Conservation (phyloP, 2,113 vertebrate genomes). For the Acinonyx jubatus region DNA sequence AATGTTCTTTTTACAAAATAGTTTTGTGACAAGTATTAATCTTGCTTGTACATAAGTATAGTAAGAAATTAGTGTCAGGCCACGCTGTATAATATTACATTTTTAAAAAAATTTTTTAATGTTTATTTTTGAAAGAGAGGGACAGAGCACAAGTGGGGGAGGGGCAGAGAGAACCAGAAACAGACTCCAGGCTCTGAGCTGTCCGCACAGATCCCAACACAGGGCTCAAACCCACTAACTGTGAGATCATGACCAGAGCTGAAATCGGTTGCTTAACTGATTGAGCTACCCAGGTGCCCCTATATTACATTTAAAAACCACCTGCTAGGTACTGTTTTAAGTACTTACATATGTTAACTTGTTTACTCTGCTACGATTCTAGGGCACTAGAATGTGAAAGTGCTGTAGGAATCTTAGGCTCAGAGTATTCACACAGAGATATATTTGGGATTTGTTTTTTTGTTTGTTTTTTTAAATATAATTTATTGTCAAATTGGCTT, state of each 20-base stretch:
- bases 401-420: neutral
- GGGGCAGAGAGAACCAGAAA: no score
- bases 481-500: no score
- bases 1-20: slow-evolving; percentile 32
- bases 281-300: no score
- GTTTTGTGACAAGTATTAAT: slow-evolving; percentile 17
- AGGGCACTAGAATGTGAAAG: neutral
- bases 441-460: neutral
- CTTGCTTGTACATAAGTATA: slow-evolving; percentile 24
- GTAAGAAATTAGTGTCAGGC: neutral
- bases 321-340: neutral
- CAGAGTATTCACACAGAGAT: neutral
- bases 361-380: neutral
- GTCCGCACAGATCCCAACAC: no score
- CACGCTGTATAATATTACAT: neutral
- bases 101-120: neutral
- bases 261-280: no score
- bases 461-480: no score
- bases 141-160: no score
- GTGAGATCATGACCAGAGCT: no score
- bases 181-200: no score
- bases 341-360: neutral
- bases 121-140: no score
- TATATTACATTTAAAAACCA: no score
- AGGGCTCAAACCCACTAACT: no score